Evolutionary conservation across 2,888 invertebrate genomes (phyloP).

Genomic region (Monoplex corrugatus): DNA sequence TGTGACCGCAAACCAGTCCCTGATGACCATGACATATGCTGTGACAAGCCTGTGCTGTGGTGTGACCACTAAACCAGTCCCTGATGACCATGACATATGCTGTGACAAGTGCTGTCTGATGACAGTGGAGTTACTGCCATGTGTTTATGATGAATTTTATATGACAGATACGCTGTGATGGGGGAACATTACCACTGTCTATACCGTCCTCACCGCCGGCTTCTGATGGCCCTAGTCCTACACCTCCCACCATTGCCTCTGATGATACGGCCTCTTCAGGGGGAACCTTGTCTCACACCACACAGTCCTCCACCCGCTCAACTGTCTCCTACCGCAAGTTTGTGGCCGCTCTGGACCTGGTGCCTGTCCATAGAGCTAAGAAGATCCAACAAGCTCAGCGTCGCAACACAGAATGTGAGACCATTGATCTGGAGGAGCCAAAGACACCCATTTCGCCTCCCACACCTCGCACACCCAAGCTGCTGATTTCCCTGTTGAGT

Average conservation of each 20-base stretch:
- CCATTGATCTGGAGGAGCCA: slow-evolving; percentile 70
- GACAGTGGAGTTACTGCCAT: no score
- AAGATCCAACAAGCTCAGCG: slow-evolving; percentile 61
- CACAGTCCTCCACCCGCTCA: background rate
- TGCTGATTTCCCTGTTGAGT: slow-evolving; percentile 76
- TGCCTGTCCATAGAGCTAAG: slow-evolving; percentile 68
- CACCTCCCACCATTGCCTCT: slow-evolving; percentile 27
- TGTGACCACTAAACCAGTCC: no score
- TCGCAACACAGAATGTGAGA: slow-evolving; percentile 61
- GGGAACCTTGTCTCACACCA: slow-evolving; percentile 19
- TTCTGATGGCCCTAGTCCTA: slow-evolving; percentile 33
- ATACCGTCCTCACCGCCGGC: slow-evolving; percentile 40
- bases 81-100: no score
- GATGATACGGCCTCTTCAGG: slow-evolving; percentile 39
- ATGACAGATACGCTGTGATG: slow-evolving; percentile 35
- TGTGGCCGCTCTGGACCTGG: slow-evolving; percentile 61
- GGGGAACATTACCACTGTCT: slow-evolving; percentile 17
- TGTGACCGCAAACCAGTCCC: no score
- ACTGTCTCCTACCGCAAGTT: slow-evolving; percentile 49
- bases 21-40: no score
- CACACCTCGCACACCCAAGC: slow-evolving; percentile 75
- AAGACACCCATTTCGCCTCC: slow-evolving; percentile 66
- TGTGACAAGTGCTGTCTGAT: no score
- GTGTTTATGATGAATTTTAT: no score
- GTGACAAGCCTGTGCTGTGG: no score